Evolutionary conservation across 2,113 vertebrate species (phyloP).

Genomic region (Chaetodon trifascialis): DNA sequence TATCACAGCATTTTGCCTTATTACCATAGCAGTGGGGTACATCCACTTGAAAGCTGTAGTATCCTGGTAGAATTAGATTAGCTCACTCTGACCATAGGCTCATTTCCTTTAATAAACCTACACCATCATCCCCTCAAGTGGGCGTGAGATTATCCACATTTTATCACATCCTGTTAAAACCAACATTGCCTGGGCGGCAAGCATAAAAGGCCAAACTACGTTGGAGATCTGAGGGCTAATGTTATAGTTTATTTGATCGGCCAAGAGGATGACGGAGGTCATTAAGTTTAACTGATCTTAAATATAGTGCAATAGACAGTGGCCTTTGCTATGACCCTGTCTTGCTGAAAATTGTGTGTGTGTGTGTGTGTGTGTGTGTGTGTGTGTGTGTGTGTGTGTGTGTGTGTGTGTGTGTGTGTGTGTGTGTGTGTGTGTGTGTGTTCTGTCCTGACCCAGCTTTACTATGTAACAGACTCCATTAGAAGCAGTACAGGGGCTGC

Average conservation of each 20-base stretch:
- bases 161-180: constrained; percentile 76
- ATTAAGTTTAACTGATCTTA: constrained; percentile 79
- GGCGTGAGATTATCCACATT: constrained; percentile 74
- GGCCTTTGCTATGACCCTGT: constrained; percentile 58
- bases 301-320: constrained; percentile 60
- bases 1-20: constrained; percentile 37
- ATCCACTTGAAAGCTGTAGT: constrained; percentile 47
- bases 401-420: constrained; percentile 1
- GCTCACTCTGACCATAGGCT: constrained; percentile 48
- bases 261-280: constrained; percentile 67
- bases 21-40: constrained; percentile 18
- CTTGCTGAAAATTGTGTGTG: constrained; percentile 12
- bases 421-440: no score
- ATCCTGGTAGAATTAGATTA: constrained; percentile 56
- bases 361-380: constrained; percentile 1
- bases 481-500: constrained; percentile 44
- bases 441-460: constrained; percentile 19
- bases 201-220: constrained; percentile 68
- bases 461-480: constrained; percentile 61
- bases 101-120: constrained; percentile 77
- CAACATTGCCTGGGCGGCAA: constrained; percentile 55
- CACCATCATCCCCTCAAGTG: constrained; percentile 78
- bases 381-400: constrained; percentile 11
- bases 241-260: constrained; percentile 72
- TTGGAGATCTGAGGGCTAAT: constrained; percentile 44